Conservation (phyloP, 2,113 vertebrate genomes). For the Paramisgurnus dabryanus region DNA sequence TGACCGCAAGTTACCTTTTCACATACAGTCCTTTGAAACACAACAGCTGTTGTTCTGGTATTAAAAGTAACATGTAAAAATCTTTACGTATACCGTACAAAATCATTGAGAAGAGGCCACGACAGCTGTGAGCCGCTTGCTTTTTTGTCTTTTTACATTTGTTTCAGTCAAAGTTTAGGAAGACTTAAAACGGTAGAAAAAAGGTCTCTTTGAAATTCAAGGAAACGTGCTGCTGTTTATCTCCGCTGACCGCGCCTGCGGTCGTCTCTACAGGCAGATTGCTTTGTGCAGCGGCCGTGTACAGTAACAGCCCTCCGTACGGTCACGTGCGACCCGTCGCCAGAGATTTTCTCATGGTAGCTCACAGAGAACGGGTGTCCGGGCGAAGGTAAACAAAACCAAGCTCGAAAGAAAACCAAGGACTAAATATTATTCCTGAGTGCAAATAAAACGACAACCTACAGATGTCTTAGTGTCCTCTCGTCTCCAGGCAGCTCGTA, state of each 20-base stretch:
- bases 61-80: constrained; percentile 84
- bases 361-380: constrained; percentile 15
- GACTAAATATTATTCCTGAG: constrained; percentile 82
- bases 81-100: constrained; percentile 79
- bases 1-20: constrained; percentile 48
- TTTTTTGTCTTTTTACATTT: constrained; percentile 54
- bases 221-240: constrained; percentile 33
- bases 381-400: constrained; percentile 38
- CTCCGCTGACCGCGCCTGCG: not conserved
- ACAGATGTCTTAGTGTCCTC: constrained; percentile 63
- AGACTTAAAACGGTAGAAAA: constrained; percentile 85
- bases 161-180: constrained; percentile 78
- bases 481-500: constrained; percentile 67
- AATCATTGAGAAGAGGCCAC: constrained; percentile 69
- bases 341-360: constrained; percentile 36
- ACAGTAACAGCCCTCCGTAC: not conserved
- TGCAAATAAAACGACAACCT: constrained; percentile 72
- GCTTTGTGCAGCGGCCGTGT: constrained; percentile 8
- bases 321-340: too few relatives aligned
- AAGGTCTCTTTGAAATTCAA: constrained; percentile 58
- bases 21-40: constrained; percentile 1
- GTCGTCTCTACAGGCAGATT: constrained; percentile 52
- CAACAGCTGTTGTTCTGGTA: constrained; percentile 63
- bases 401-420: constrained; percentile 29
- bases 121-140: constrained; percentile 68